Evolutionary conservation across 2,113 vertebrate species (phyloP), one percentile per base, ranked within the genome.

Genomic region (Stegastes partitus): DNA sequence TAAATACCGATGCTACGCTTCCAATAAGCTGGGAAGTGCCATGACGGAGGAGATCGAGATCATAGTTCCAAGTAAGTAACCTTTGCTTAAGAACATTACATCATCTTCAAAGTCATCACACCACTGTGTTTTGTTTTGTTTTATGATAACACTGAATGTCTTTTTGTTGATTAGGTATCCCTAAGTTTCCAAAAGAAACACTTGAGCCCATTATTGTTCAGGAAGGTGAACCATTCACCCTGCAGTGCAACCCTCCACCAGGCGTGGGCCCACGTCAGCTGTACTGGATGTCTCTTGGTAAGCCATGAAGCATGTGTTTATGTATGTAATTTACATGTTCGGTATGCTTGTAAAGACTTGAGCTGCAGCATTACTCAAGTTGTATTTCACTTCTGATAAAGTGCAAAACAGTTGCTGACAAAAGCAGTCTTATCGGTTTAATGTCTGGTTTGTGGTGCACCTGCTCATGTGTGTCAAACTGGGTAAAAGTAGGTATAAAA

Each of bases 211-310:
- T 96, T 18, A 89, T 94, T 23, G 96, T 98, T 28, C 90, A 95
- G 4, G 96, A 97, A 23, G 97, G 98, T 1, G 94, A 98, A 11
- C 90, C 97, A 2, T 81, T 98, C 21, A 89, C 95, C 55, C 89
- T 99, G 70, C 90, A 88, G 3, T 99, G 98, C 78, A 95, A 97
- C 45, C 97, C 98, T 5, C 98, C 98, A 0, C 83, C 92, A 74
- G 97, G 97, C 4, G 94, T 96, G 0, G 92, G 95, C 0, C 97
- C 97, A 8, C 83, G 95, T 22, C 89, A 96, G 12, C 94, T 98
- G 78, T 97, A 97, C 72, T 99, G 97, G 98, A 99, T 99, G 98
- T 96, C 96, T 45, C 92, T 96, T 31, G 95, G 98, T 99, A 87
- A 95, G 96, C 19, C 11, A 45, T 25, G 22, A 56, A 15, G 23